Evolutionary conservation across 2,888 invertebrate genomes (phyloP), one percentile per base, ranked within the genome.

Genomic region (Orthonevra nobilis): DNA sequence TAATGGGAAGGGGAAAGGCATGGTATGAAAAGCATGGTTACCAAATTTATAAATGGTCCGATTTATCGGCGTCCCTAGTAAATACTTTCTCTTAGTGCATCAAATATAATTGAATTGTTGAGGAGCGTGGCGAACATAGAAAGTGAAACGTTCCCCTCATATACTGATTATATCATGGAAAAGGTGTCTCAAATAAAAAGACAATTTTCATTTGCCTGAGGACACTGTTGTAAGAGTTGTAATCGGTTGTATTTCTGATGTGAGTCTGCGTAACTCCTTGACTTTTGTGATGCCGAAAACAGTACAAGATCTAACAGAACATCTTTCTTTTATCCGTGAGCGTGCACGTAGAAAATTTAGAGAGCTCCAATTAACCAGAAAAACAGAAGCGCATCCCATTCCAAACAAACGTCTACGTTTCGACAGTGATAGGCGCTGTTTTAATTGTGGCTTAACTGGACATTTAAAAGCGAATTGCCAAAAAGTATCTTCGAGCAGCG

Each of bases 221-320:
- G 52, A 52, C 4, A 54, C 14, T 10, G 20, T 6, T 6, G 54
- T 54, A 4, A 42, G 12, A 14, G 44, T 66, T 2, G n/a, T 54
- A 1, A 28, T 66, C 7, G 66, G 50, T 4, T 63, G 63, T 28
- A 63, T 63, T 14, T 19, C 50, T n/a, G 61, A 63, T 10, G 38
- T 36, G 9, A 48, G 36, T n/a, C 19, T 36, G 15, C 9, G 48
- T 10, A 63, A 63, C 9, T 63, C 50, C 1, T 12, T 48, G 4
- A 50, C 63, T 7, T 63, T 63, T 10, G 38, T 50, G n/a, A 60
- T 60, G 60, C 60, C 60, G 4, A 42, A 58, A 38, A 30, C 42
- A n/a, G 17, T 56, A 5, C 56, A 40, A 23, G 56, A 56, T 10
- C 56, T 56, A 6, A 28, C 40, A 3, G 40, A 56, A 40, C 40